Base-by-base conservation (phyloP, 1,140 invertebrate species). In the Aradophagus sp. region DNA sequence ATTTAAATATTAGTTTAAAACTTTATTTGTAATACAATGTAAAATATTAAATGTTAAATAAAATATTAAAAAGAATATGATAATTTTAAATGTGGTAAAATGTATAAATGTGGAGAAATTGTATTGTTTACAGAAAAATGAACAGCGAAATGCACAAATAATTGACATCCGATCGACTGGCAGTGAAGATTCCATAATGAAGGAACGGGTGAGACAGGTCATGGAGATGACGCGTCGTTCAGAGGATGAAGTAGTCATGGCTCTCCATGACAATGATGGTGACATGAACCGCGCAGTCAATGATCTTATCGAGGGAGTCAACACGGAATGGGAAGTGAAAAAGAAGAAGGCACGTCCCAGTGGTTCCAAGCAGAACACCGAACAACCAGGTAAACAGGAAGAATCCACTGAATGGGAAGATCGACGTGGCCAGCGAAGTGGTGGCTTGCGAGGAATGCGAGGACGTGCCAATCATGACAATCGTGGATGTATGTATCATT, bases 181-280 rank as follows among this genome's bases (percentile, higher is more conserved):
- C n/a, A 83, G 81, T 38, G 91, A 92, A 76, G 90, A 92, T 84
- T 87, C 89, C 38, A 85, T 87, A 59, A 81, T 91, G 41, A 89
- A 90, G 68, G 89, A 91, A 53, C 91, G 93, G 84, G 91, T 96
- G 17, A 89, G 90, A 73, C 90, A 91, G 74, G 88, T 95, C 27
- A 92, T 94, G 88, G 93, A 94, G 74, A 90, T 92, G 86, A 94
- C 93, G 26, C 88, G 90, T 75, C 89, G 90, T 76, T 90, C 92
- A 12, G 93, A 94, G 78, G 93, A 94, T 77, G 93, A 94, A 80
- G 93, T 93, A 19, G 91, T 91, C 74, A 91, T 92, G 82, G 93
- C 93, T 52, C 88, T 95, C 10, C 91, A 94, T 78, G 93, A 94
- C 81, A 91, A 91, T 73, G 92, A 94, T 79, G 90, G 92, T 76